phyloP scores from a whole-genome alignment of 2,113 vertebrate genomes.

The Oreocharis arfaki region DNA sequence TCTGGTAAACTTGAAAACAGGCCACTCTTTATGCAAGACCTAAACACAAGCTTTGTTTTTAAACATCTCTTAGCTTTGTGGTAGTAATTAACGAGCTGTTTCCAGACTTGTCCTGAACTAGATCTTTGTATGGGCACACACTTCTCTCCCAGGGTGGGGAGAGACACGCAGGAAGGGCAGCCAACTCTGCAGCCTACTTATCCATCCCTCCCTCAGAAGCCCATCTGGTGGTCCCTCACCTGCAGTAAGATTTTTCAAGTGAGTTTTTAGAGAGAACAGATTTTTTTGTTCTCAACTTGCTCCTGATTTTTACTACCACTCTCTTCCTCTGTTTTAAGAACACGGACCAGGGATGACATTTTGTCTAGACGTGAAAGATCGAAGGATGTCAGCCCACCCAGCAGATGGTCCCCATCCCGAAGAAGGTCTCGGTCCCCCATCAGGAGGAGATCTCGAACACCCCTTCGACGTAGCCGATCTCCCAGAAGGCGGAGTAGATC shows the following conservation, averaged over 20 bases:
- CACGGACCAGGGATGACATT: slow-evolving; percentile 77
- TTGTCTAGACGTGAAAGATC: slow-evolving; percentile 74
- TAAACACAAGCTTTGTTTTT: neutral
- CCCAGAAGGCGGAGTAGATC: slow-evolving; percentile 88
- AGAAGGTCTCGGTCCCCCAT: slow-evolving; percentile 84
- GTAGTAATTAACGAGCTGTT: neutral
- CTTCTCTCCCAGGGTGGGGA: neutral
- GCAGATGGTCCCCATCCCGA: slow-evolving; percentile 75
- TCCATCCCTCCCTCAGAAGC: neutral
- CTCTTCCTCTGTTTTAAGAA: slow-evolving; percentile 59
- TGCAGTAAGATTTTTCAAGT: neutral
- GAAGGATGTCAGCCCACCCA: slow-evolving; percentile 74
- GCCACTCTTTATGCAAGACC: neutral
- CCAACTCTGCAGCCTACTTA: neutral
- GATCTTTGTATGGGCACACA: neutral
- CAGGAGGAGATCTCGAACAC: slow-evolving; percentile 78
- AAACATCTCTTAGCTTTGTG: neutral
- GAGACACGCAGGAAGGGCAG: neutral
- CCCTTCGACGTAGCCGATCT: slow-evolving; percentile 80
- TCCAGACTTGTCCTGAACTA: neutral
- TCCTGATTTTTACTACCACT: neutral
- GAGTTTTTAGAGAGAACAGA: neutral
- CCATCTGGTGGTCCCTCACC: neutral
- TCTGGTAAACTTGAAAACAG: neutral
- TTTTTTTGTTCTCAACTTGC: neutral